These are phyloP conservation scores for Maniola jurtina DNA, from an alignment of 1,140 invertebrate genomes.

Conservation along the genomic window DNA sequence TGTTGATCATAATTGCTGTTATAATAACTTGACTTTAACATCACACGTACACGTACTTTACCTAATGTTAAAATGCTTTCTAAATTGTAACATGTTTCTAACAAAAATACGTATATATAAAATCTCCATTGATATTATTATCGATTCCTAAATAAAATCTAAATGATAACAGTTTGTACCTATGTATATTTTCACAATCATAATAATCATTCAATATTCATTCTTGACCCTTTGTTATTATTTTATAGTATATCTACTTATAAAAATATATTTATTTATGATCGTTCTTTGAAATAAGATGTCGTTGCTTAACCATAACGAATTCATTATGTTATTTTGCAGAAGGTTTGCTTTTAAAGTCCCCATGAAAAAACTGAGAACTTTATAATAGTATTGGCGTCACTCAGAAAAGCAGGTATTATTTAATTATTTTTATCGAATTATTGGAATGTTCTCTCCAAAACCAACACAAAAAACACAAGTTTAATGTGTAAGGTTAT, in stretches of 20 bases:
- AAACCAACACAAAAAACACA: too few relatives aligned
- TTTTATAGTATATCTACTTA: background rate
- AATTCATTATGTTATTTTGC: background rate
- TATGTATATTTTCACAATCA: background rate
- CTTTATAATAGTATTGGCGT: too few relatives aligned
- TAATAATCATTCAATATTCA: background rate
- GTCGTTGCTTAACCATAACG: background rate
- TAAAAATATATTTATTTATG: background rate
- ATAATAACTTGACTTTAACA: too few relatives aligned
- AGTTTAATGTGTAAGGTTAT: too few relatives aligned
- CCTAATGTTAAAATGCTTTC: background rate
- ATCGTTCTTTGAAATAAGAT: background rate
- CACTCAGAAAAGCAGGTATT: too few relatives aligned
- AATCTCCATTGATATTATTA: background rate
- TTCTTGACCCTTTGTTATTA: background rate
- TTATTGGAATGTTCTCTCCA: too few relatives aligned
- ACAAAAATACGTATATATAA: background rate
- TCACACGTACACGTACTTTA: too few relatives aligned
- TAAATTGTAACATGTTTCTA: background rate
- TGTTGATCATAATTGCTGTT: too few relatives aligned
- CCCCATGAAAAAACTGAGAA: background rate
- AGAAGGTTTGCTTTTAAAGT: too few relatives aligned
- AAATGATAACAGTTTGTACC: slow-evolving; percentile 5
- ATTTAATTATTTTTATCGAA: too few relatives aligned
- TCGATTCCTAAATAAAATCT: background rate